Evolutionary conservation across 2,797 vertebrate genomes (phyloP).

Genomic region (Psittacula derbiana): DNA sequence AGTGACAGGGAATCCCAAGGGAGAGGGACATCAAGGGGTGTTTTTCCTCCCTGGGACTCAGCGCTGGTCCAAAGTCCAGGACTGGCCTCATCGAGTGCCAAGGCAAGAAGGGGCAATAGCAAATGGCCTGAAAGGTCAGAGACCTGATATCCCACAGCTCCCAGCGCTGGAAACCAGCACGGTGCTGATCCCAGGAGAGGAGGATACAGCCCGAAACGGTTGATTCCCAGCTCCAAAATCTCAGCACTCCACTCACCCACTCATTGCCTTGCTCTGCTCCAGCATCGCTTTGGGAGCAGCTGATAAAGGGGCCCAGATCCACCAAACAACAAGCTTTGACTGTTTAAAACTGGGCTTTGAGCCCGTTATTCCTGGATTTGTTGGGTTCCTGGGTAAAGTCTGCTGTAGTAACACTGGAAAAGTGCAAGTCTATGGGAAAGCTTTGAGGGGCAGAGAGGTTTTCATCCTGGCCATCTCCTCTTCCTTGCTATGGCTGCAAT

Average conservation of each 20-base stretch:
- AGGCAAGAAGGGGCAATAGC: not conserved
- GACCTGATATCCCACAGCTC: not conserved
- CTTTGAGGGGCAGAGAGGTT: not conserved
- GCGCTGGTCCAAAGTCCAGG: not conserved
- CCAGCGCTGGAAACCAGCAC: not conserved
- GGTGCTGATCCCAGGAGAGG: not conserved
- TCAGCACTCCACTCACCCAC: fast-evolving
- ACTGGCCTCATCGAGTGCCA: not conserved
- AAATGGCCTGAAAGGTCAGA: not conserved
- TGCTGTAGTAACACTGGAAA: fast-evolving
- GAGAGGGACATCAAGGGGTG: not conserved
- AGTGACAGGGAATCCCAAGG: not conserved
- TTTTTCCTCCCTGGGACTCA: not conserved
- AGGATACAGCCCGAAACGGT: fast-evolving
- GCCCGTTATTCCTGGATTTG: fast-evolving
- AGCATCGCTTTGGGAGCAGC: not conserved
- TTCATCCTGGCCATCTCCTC: not conserved
- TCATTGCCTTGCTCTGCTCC: not conserved
- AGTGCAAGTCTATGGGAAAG: not conserved
- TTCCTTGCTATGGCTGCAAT: fast-evolving
- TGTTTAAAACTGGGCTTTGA: not conserved
- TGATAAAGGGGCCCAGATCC: not conserved
- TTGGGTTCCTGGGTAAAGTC: not conserved
- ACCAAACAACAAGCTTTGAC: not conserved
- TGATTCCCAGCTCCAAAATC: not conserved